phyloP scores from a whole-genome alignment of 2,113 vertebrate species.

The Tenebrosternarchus preto region DNA sequence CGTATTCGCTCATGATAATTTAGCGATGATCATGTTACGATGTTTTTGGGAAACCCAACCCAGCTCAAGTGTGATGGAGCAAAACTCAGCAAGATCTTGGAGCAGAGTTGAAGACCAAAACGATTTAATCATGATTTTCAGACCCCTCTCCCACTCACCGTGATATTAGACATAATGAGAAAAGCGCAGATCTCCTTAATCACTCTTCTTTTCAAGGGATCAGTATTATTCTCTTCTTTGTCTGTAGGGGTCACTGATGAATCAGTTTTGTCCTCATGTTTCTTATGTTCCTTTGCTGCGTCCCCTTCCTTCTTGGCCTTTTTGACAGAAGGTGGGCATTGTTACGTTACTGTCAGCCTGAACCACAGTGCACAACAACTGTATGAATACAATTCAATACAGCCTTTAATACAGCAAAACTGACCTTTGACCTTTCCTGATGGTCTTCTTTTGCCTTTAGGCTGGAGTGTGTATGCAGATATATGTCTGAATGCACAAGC shows the following conservation, averaged over 20 bases:
- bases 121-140: no score
- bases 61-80: no score
- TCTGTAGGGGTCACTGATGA: slow-evolving; percentile 33
- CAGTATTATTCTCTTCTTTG: not conserved
- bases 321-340: not conserved
- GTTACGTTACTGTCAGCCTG: no score
- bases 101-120: no score
- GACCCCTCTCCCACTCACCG: slow-evolving; percentile 68
- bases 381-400: not conserved
- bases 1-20: no score
- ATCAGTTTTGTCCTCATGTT: slow-evolving; percentile 39
- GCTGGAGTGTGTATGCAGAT: slow-evolving; percentile 67
- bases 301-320: not conserved
- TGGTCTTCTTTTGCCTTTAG: not conserved
- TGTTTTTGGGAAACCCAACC: no score
- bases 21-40: no score
- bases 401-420: not conserved
- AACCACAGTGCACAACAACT: slow-evolving; percentile 45
- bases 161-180: slow-evolving; percentile 84
- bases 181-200: slow-evolving; percentile 84
- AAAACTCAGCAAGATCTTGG: no score
- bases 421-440: slow-evolving; percentile 55
- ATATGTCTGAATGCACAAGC: not conserved
- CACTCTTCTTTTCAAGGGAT: slow-evolving; percentile 74
- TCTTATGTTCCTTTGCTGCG: not conserved